Evolutionary conservation across 2,797 vertebrate species (phyloP), one percentile per base, ranked within the genome.

Genomic region (Alosa sapidissima): DNA sequence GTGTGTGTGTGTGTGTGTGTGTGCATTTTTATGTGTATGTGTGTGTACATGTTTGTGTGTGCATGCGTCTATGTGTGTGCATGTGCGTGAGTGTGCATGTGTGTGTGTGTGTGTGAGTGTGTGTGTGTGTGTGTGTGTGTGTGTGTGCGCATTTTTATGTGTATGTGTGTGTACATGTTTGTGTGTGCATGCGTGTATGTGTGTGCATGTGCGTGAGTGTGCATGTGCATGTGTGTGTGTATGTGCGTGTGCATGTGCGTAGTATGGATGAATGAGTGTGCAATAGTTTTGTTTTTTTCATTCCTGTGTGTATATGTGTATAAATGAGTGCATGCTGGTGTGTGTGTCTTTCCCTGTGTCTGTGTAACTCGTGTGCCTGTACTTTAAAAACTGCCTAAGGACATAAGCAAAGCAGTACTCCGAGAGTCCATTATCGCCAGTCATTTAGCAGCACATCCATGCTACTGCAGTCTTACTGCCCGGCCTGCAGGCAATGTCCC

Each of bases 391-490:
- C 58, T 9, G 60, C 78, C 68, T 21, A 81, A 28, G 83, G 16
- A 49, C 28, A 84, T 81, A 72, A 41, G 8, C 51, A 62, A 54
- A 62, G 60, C 51, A 58, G 83, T 28, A 21, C 11, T 88, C 68
- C 47, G 41, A 54, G 81, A 85, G 62, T 88, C 82, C 58, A 83
- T 65, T 83, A 88, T 87, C 81, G 47, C 36, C 65, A 85, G 60
- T 89, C 78, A 90, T 89, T 89, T 84, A 85, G 78, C 82, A 85
- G 86, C 82, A 81, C 85, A 87, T 87, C 84, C 85, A 81, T 33
- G 60, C 72, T 60, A 54, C 87, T 0, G 82, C 87, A 87, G 62
- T 86, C 88, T 83, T 89, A 83, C 65, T 81, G 83, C 82, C 81
- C 75, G 84, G 47, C 58, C 82, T 0, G 48, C n/a, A 51, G 10